Evolutionary conservation across 2,888 invertebrate species (phyloP).

Genomic region (Stenchaetothrips biformis): DNA sequence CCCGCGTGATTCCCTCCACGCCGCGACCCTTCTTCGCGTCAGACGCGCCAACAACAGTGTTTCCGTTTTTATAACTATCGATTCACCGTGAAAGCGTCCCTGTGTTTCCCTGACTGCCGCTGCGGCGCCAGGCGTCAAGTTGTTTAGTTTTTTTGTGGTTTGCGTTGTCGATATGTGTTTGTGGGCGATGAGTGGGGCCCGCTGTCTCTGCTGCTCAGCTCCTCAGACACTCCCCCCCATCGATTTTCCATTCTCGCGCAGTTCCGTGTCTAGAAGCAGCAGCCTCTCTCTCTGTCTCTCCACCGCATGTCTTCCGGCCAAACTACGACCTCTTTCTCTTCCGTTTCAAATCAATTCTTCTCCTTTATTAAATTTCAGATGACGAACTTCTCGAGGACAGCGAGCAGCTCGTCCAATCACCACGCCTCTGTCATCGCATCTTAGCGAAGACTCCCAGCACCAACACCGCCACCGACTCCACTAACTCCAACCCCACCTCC

Average conservation of each 20-base stretch:
- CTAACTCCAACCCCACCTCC: too few species aligned
- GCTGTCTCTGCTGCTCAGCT: background rate
- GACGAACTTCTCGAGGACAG: background rate
- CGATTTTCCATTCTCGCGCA: background rate
- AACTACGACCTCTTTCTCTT: background rate
- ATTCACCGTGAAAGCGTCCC: background rate
- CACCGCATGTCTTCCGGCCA: background rate
- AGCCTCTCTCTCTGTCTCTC: background rate
- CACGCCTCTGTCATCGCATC: background rate
- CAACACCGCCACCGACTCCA: background rate
- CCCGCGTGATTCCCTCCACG: too few species aligned
- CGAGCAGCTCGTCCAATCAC: background rate
- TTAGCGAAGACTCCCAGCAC: background rate
- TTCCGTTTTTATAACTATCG: constrained; percentile 1
- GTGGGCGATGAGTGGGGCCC: background rate
- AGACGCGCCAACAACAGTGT: background rate
- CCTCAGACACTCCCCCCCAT: background rate
- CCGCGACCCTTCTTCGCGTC: too few species aligned
- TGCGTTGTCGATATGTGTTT: background rate
- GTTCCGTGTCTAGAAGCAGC: background rate
- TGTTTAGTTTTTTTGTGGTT: too few species aligned
- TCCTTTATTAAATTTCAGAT: background rate
- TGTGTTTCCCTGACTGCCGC: too few species aligned
- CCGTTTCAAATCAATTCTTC: background rate
- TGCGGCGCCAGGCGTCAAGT: too few species aligned